Conservation (phyloP, 2,888 invertebrate species). For the Chromoteleia sp. region DNA sequence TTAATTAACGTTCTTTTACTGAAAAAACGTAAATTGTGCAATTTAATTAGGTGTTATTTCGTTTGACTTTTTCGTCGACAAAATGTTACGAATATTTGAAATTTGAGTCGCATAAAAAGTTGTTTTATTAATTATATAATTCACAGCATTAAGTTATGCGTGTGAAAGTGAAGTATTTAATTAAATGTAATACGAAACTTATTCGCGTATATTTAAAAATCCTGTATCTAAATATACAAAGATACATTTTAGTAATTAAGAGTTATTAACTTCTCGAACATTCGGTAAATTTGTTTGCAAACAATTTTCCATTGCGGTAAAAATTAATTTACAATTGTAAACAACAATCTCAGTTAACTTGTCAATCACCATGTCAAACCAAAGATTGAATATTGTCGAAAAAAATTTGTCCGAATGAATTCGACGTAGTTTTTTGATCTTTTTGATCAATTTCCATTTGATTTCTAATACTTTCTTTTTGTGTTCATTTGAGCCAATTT, state of each 20-base stretch:
- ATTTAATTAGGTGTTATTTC: constrained; percentile 1
- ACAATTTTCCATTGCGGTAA: neutral
- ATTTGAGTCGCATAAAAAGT: neutral
- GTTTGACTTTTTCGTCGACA: neutral
- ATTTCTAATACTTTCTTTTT: neutral
- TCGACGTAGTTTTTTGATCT: neutral
- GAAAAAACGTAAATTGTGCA: too few relatives aligned
- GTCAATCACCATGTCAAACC: constrained; percentile 10
- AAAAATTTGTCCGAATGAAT: neutral
- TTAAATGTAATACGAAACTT: too few relatives aligned
- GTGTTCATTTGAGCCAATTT: neutral
- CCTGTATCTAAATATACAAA: too few relatives aligned
- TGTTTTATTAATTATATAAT: neutral
- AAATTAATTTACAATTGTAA: constrained; percentile 32
- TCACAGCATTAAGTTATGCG: too few relatives aligned
- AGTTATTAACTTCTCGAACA: neutral
- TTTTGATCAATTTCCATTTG: neutral
- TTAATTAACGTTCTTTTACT: too few relatives aligned
- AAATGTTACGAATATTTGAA: neutral
- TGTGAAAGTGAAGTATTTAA: too few relatives aligned
- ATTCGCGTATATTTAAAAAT: too few relatives aligned
- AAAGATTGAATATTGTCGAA: constrained; percentile 16
- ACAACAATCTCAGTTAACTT: constrained; percentile 4
- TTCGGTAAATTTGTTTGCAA: neutral
- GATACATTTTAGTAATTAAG: too few relatives aligned